Conservation (phyloP, 2,797 vertebrate genomes). For the Rhinoraja longicauda region DNA sequence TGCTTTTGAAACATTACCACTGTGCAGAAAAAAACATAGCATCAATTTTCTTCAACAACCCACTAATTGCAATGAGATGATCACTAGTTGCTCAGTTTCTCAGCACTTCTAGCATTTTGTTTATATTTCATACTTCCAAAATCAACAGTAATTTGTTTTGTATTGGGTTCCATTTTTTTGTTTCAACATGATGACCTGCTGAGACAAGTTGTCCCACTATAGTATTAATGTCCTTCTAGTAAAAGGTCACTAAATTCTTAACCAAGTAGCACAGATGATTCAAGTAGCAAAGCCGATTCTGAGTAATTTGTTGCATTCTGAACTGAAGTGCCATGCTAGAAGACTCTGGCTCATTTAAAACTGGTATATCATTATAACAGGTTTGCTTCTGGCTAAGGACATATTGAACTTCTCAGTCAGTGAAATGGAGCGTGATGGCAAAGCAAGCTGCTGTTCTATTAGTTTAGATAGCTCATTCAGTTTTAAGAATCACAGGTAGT, state of each 20-base stretch:
- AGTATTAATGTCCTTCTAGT: neutral
- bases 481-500: neutral
- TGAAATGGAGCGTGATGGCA: neutral
- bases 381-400: neutral
- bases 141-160: neutral
- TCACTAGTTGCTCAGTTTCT: neutral
- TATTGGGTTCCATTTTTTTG: neutral
- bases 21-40: neutral
- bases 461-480: neutral
- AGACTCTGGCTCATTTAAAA: no score
- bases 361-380: no score
- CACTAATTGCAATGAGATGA: neutral
- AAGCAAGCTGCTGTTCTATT: neutral
- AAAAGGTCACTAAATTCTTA: neutral
- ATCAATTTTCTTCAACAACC: neutral
- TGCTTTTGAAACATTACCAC: neutral
- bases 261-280: neutral
- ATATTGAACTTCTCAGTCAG: neutral
- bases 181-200: neutral
- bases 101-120: no score
- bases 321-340: neutral
- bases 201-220: neutral
- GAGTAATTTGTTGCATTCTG: neutral
- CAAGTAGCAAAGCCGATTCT: neutral
- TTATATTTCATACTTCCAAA: no score